Evolutionary conservation across 2,888 invertebrate genomes (phyloP).

Genomic region (Oegoconia quadripuncta): DNA sequence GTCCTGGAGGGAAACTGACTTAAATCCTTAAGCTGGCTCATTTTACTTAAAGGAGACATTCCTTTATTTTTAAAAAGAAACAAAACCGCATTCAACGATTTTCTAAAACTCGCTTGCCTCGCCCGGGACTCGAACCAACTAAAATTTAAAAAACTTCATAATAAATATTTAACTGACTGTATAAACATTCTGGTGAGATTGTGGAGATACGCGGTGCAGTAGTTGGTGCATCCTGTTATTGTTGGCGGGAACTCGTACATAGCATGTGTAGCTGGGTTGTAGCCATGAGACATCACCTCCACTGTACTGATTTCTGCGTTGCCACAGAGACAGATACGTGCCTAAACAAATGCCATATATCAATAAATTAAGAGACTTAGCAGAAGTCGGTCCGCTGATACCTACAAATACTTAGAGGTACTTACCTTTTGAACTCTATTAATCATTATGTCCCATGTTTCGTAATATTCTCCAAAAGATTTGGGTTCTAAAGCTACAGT

Average conservation of each 20-base stretch:
- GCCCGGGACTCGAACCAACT: too few relatives aligned
- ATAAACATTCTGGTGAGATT: slow-evolving; percentile 69
- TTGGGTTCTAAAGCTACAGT: slow-evolving; percentile 66
- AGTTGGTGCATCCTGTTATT: slow-evolving; percentile 65
- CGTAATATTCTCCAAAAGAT: slow-evolving; percentile 55
- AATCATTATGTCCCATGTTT: slow-evolving; percentile 63
- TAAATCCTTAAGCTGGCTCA: too few relatives aligned
- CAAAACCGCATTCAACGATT: not conserved
- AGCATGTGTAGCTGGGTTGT: slow-evolving; percentile 53
- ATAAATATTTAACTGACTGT: slow-evolving; percentile 45
- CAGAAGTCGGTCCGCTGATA: not conserved
- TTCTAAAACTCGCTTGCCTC: too few relatives aligned
- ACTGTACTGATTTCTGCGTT: slow-evolving; percentile 61
- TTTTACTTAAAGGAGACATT: too few relatives aligned
- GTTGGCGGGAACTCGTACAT: slow-evolving; percentile 68
- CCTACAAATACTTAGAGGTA: not conserved
- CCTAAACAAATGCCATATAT: slow-evolving; percentile 29
- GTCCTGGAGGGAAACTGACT: too few relatives aligned
- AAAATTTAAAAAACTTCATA: too few relatives aligned
- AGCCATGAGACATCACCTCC: slow-evolving; percentile 67
- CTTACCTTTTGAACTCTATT: slow-evolving; percentile 60
- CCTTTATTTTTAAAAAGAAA: not conserved
- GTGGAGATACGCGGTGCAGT: slow-evolving; percentile 60
- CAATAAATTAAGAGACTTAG: not conserved
- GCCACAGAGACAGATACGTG: slow-evolving; percentile 51